Base-by-base conservation (phyloP, 2,888 invertebrate species). In the Ischnus inquisitorius region DNA sequence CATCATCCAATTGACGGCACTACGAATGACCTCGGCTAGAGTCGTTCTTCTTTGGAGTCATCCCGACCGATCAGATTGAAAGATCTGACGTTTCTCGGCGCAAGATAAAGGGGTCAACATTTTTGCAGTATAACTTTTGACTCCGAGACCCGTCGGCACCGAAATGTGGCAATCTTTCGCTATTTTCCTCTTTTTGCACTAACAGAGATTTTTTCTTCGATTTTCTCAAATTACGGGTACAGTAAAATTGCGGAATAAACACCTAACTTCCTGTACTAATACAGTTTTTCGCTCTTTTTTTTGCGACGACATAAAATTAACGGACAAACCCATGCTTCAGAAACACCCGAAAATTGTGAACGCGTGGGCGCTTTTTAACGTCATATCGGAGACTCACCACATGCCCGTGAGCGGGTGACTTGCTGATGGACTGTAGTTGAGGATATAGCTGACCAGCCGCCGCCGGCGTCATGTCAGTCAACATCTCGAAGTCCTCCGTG, bases 391-490 rank as follows among this genome's bases (percentile, higher is more conserved):
- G 79, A 93, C 93, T 93, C 93, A 93, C 93, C 93, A 93, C 93
- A 91, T 93, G 93, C 87, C 92, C 92, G 87, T 93, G 93, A 72
- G 90, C 93, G 82, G 93, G 91, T 79, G 93, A 91, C 86, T 93
- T 93, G 88, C 90, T 89, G 90, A 93, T 93, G 82, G 93, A 93
- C 87, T 93, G 93, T 78, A 93, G 90, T 87, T 93, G 93, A 68
- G 93, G 93, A 86, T 94, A 94, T 41, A 94, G 93, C 87, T 94
- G 94, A 87, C 94, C 93, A 89, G 93, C 93, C 88, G 93, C 93
- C 87, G 93, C 93, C 89, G 93, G 94, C 76, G 93, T 93, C 93
- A 94, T 93, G 89, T 94, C 94, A 86, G 94, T 94, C 90, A 94
- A 90, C 94, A 94, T 94, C 86, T 88, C 89, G 87, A 84, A 79